Base-by-base conservation (phyloP, 92 coral and sea anemone genomes). In the Palythoa heliodiscus region DNA sequence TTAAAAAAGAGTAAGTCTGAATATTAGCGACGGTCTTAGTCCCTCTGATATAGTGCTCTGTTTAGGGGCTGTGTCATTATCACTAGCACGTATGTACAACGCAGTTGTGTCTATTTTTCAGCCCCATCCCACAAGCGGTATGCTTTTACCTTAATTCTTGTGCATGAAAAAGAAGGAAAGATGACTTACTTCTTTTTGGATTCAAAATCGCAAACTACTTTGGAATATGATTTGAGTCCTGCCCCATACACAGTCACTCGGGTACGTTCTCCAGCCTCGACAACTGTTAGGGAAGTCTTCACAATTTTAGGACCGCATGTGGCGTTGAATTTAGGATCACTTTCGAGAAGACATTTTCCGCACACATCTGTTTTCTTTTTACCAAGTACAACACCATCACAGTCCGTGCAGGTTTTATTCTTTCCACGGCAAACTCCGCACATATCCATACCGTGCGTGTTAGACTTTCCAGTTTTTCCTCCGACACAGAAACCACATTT, bases 381-480 rank as follows among this genome's bases (percentile, higher is more conserved):
- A 22, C 84, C 84, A 47, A 43, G 38, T 24, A 80, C 40, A n/a
- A 80, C 84, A 7, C 84, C 84, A 14, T 47, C 84, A 48, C 84
- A 80, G 8, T 64, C 84, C 66, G 47, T 80, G 39, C 84, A 80
- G 23, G 47, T 20, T 68, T 23, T 16, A 53, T 80, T 80, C 39
- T 66, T 80, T 39, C 84, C 84, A 1, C 24, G 3, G 58, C 84
- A 80, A 15, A n/a, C 61, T 14, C 84, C 84, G 47, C 84, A 80
- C 14, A 48, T 8, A 38, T 80, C 84, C 84, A 80, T 66, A 3
- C 84, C 84, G 23, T 66, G 63, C 2, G 84, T 43, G 8, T 43
- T 80, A 19, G 23, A 22, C 2, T 19, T 35, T 53, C 84, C 75
- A 4, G 84, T 64, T 29, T 80, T 80, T 5, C 84, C 84, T 15